Evolutionary conservation across 2,797 vertebrate species (phyloP), one percentile per base, ranked within the genome.

Genomic region (Okamejei kenojei): DNA sequence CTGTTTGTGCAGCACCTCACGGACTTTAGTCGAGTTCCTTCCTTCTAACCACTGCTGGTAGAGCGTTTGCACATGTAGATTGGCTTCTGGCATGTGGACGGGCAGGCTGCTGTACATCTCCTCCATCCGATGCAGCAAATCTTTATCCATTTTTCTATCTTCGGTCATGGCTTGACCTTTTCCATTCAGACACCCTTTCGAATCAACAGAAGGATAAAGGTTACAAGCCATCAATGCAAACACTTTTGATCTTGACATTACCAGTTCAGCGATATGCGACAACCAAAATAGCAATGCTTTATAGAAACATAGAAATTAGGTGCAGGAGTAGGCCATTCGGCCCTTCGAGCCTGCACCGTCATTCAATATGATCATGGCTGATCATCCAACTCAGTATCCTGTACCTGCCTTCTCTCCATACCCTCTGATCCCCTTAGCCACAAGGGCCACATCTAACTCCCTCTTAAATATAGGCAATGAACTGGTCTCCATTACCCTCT

Each of bases 11-110:
- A 99, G 96, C 80, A 97, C 96, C 0, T 96, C 95, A 93, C 94
- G 95, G 29, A 94, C 96, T 74, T 95, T 96, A 1, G 93, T 94
- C 0, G 98, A 98, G 94, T 97, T 97, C 7, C 96, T 94, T 19
- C 98, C 98, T 38, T 98, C 96, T 93, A 99, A 97, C 99, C 98
- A 99, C 94, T 98, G 97, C 94, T 96, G 97, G 95, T 99, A 99
- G 77, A 99, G 96, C 93, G 95, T 97, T 86, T 97, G 97, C 61
- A 99, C 95, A 0, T 94, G 94, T 0, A 95, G 32, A 81, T 96
- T 98, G 93, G 95, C 90, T 93, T 98, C 98, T 0, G 98, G 98
- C 21, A 97, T 96, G 74, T 94, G 95, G 38, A 98, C 96, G 0
- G 98, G 98, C 45, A 98, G 94, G 21, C 96, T 96, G n/a, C 96